phyloP scores from a whole-genome alignment of 37 sponge, comb jelly and placozoan genomes.

The Beroe ovata region DNA sequence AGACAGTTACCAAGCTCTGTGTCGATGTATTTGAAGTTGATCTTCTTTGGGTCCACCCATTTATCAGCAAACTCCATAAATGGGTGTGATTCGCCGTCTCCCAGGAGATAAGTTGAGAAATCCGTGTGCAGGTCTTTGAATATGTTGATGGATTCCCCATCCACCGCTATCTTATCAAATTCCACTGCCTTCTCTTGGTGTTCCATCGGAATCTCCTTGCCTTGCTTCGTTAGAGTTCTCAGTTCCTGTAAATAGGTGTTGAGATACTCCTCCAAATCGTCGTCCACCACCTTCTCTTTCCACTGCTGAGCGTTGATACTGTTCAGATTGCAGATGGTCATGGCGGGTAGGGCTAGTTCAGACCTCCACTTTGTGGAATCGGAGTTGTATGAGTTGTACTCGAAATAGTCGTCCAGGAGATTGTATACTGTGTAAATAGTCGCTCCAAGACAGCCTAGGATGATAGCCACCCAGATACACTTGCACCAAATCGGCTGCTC shows the following conservation, averaged over 20 bases:
- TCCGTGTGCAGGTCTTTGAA: neutral
- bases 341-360: conserved; percentile 17
- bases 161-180: neutral
- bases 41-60: neutral
- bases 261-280: neutral
- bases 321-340: conserved; percentile 44
- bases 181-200: neutral
- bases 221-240: neutral
- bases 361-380: neutral
- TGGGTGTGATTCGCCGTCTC: neutral
- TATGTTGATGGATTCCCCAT: neutral
- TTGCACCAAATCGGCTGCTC: conserved; percentile 32
- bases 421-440: conserved; percentile 14
- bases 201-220: neutral
- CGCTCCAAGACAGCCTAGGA: neutral
- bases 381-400: conserved; percentile 30
- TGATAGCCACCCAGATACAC: neutral
- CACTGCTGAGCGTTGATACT: neutral
- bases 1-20: neutral
- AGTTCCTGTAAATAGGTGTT: neutral
- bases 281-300: neutral
- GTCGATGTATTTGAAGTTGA: neutral
- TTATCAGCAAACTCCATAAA: neutral
- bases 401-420: conserved; percentile 24
- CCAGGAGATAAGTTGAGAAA: neutral